Evolutionary conservation across 2,113 vertebrate genomes (phyloP).

Genomic region (Xiphophorus maculatus): DNA sequence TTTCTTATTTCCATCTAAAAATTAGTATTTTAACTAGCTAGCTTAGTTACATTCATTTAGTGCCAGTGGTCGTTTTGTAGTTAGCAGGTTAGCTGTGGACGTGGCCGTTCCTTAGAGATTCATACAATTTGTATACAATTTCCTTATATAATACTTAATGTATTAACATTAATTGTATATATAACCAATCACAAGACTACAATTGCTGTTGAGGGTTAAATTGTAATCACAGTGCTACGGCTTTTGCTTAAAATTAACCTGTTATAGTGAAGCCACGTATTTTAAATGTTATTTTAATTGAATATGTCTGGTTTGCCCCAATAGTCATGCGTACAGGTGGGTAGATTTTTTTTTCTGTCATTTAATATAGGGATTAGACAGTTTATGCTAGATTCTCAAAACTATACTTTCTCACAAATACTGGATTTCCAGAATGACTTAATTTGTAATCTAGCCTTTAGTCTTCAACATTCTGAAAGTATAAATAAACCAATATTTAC

Average conservation of each 20-base stretch:
- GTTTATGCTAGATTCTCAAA: not conserved
- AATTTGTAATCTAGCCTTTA: not conserved
- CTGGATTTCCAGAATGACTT: not conserved
- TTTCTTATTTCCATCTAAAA: not conserved
- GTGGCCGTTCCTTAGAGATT: constrained; percentile 60
- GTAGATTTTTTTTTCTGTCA: not conserved
- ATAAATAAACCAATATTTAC: not conserved
- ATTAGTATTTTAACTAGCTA: not conserved
- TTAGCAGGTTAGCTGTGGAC: constrained; percentile 60
- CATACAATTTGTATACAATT: not conserved
- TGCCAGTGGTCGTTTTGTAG: not conserved
- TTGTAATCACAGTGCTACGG: not conserved
- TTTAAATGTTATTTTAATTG: not conserved
- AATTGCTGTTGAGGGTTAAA: not conserved
- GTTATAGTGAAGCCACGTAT: not conserved
- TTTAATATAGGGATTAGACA: not conserved
- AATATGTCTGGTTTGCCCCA: not conserved
- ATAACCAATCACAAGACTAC: not conserved
- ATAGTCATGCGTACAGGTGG: not conserved
- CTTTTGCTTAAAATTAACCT: not conserved
- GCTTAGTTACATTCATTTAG: constrained; percentile 14
- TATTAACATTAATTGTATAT: not conserved
- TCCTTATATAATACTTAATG: not conserved
- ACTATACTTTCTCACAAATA: not conserved
- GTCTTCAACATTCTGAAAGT: not conserved